Base-by-base conservation (phyloP, 2,113 vertebrate genomes). In the Hipposideros armiger region DNA sequence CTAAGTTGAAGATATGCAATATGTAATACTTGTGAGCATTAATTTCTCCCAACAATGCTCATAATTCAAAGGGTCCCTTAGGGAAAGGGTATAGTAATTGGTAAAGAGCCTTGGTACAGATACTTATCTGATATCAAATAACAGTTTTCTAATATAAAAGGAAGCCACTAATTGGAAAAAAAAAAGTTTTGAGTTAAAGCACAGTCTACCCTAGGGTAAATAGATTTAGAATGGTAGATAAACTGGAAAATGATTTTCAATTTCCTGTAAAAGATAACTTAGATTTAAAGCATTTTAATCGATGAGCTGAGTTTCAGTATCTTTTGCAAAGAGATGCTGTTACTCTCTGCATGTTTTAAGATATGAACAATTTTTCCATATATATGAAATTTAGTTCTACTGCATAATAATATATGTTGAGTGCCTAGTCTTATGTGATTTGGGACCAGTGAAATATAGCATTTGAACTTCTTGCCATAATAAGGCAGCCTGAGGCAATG, bases 371-470 rank as follows among this genome's bases (percentile, higher is more conserved):
- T 77, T 67, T 78, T 45, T 2, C 3, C 32, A 87, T 4, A 76
- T 62, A 64, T 11, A 82, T 54, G 32, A 90, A 87, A 82, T 89
- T n/a, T 77, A 58, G 15, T 67, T 95, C 88, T 88, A 91, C 42
- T 86, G 4, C 40, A 13, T 72, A 76, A 77, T 67, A 24, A 52
- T 52, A 47, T 28, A 72, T 89, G 45, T 62, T 62, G n/a, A 74
- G 4, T 66, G 22, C 15, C 7, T n/a, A 52, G 58, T 64, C 4
- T 78, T 90, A 45, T 15, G 4, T 83, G 16, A 78, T 58, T 86
- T 89, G 22, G 20, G 45, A 16, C 5, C 52, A 60, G 22, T 60
- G 47, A 81, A 73, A 70, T 62, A 62, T 36, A 32, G 15, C 28
- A 60, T 36, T 50, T 67, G 60, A 87, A 56, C 2, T 5, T 85